Conservation (phyloP, 2,113 vertebrate species). For the Montifringilla adamsi region DNA sequence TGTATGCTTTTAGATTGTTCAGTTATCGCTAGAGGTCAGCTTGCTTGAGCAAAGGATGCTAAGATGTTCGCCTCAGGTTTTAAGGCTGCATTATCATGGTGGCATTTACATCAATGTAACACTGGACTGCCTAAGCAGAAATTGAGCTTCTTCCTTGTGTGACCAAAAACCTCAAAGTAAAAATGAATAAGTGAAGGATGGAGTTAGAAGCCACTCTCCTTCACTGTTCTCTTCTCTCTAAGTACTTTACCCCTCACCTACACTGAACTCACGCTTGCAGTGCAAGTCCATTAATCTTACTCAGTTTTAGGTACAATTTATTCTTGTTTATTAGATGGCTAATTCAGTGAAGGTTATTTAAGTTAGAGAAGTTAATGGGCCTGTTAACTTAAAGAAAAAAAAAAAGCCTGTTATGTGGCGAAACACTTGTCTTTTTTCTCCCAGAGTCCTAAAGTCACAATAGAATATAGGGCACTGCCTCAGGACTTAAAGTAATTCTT, state of each 20-base stretch:
- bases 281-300: neutral
- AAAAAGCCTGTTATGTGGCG: neutral
- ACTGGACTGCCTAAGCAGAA: neutral
- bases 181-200: neutral
- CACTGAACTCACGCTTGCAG: neutral
- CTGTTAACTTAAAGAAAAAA: neutral
- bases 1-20: neutral
- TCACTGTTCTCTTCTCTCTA: neutral
- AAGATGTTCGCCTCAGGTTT: neutral
- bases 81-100: neutral
- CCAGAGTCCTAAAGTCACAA: neutral
- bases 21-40: neutral
- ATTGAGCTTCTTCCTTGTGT: neutral
- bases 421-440: neutral
- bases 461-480: neutral
- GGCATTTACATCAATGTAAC: neutral
- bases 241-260: neutral
- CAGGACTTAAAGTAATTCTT: neutral
- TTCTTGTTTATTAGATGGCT: neutral
- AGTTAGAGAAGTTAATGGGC: conserved; percentile 9
- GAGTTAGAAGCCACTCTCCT: neutral
- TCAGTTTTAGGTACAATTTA: neutral
- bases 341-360: conserved; percentile 7
- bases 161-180: neutral
- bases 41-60: neutral